A percentile compares a stretch with the other conserved stretches of the same genome.
These are phyloP conservation scores for Microcebus griseorufus DNA, from an alignment of 2,113 vertebrate genomes.

Conservation along the genomic window DNA sequence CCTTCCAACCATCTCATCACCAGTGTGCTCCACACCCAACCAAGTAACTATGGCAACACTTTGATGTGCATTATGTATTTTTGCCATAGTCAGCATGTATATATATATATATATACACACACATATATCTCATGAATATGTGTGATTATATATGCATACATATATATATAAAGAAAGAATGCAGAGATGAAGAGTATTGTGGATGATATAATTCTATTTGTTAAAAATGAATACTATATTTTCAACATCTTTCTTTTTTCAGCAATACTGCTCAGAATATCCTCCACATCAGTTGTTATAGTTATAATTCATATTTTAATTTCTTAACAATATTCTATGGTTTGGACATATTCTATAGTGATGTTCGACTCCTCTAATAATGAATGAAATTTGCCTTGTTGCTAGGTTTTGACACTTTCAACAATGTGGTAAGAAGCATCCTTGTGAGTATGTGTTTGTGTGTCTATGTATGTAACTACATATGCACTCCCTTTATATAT, in stretches of 20 bases:
- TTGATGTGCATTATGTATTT: background rate
- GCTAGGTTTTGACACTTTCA: background rate
- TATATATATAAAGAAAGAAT: background rate
- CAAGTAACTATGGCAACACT: background rate
- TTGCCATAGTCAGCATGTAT: background rate
- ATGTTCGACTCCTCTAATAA: background rate
- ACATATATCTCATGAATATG: background rate
- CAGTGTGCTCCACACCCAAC: background rate
- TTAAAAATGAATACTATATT: background rate
- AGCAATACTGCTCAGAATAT: background rate
- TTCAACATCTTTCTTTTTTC: background rate
- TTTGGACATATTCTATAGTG: background rate
- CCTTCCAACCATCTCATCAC: background rate
- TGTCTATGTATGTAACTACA: background rate
- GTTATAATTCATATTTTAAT: background rate
- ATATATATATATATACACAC: background rate
- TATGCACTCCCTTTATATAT: background rate
- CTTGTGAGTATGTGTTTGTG: background rate
- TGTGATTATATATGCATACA: background rate
- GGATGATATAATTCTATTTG: background rate
- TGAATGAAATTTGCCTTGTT: background rate
- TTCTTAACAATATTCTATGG: background rate
- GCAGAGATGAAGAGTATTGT: background rate
- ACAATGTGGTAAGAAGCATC: background rate
- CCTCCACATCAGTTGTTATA: background rate